phyloP scores from a whole-genome alignment of 2,888 invertebrate genomes.

The Hyalella azteca region DNA sequence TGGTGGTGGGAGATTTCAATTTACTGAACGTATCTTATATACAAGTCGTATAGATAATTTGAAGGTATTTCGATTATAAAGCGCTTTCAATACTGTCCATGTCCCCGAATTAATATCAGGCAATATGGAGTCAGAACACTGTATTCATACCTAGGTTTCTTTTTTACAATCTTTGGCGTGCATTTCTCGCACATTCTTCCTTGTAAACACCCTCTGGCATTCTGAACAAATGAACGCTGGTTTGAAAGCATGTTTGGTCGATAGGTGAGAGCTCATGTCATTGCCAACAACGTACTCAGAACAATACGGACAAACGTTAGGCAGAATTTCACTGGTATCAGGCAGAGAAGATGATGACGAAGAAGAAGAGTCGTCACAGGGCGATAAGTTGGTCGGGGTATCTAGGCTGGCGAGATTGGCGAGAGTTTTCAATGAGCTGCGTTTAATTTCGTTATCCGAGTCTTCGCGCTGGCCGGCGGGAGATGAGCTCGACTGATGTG shows the following conservation, averaged over 20 bases:
- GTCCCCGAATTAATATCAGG: background rate
- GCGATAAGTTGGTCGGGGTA: constrained; percentile 12
- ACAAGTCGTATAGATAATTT: no score
- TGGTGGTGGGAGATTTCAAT: no score
- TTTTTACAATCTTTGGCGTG: constrained; percentile 49
- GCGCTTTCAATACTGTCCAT: no score
- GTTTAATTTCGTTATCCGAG: constrained; percentile 13
- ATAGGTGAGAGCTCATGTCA: constrained; percentile 44
- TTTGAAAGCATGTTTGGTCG: constrained; percentile 52
- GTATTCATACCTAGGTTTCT: background rate
- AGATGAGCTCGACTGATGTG: background rate
- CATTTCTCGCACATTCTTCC: constrained; percentile 40
- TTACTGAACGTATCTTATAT: no score
- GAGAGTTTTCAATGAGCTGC: constrained; percentile 8
- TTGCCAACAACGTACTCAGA: constrained; percentile 42
- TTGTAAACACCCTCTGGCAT: constrained; percentile 51
- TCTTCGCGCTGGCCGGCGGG: background rate
- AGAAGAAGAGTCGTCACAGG: background rate
- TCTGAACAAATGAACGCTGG: constrained; percentile 47
- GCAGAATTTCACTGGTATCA: constrained; percentile 20
- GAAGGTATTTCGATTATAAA: no score
- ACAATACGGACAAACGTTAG: constrained; percentile 52
- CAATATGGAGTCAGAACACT: no score
- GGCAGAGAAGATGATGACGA: background rate
- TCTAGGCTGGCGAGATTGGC: constrained; percentile 20